phyloP scores from a whole-genome alignment of 1,140 invertebrate species.

The Pissodes strobi region DNA sequence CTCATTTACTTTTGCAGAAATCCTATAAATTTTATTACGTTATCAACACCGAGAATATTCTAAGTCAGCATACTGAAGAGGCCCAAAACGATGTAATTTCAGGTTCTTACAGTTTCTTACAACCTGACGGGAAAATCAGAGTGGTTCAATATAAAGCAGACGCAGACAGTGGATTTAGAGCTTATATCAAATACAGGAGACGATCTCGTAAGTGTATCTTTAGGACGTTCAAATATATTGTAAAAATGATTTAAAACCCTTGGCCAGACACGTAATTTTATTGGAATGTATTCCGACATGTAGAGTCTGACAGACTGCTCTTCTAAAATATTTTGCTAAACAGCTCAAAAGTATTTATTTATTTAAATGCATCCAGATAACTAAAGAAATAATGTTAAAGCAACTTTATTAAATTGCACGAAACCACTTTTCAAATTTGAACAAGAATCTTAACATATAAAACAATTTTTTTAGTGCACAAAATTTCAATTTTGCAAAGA shows the following conservation, averaged over 20 bases:
- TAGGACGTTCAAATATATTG: too few relatives aligned
- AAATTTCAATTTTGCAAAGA: too few relatives aligned
- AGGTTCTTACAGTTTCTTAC: conserved; percentile 58
- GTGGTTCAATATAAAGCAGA: conserved; percentile 59
- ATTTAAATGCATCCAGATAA: background rate
- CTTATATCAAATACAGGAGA: conserved; percentile 54
- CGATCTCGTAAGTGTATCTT: conserved; percentile 46
- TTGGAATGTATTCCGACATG: too few relatives aligned
- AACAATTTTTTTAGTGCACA: too few relatives aligned
- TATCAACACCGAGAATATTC: conserved; percentile 53
- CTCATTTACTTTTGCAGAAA: conserved; percentile 53
- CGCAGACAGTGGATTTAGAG: conserved; percentile 56
- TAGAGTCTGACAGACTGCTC: too few relatives aligned
- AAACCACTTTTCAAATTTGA: too few relatives aligned
- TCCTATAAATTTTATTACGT: conserved; percentile 58
- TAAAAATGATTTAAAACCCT: background rate
- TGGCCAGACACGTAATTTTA: too few relatives aligned
- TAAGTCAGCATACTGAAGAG: conserved; percentile 59
- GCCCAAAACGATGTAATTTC: conserved; percentile 54
- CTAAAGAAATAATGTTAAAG: too few relatives aligned
- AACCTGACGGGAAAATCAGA: conserved; percentile 58
- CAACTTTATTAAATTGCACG: too few relatives aligned
- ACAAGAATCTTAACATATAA: too few relatives aligned
- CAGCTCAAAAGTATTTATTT: too few relatives aligned
- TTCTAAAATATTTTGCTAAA: too few relatives aligned